These are phyloP conservation scores for Macrotrachela quadricornifera DNA, from an alignment of 1,140 invertebrate genomes.

Conservation along the genomic window DNA sequence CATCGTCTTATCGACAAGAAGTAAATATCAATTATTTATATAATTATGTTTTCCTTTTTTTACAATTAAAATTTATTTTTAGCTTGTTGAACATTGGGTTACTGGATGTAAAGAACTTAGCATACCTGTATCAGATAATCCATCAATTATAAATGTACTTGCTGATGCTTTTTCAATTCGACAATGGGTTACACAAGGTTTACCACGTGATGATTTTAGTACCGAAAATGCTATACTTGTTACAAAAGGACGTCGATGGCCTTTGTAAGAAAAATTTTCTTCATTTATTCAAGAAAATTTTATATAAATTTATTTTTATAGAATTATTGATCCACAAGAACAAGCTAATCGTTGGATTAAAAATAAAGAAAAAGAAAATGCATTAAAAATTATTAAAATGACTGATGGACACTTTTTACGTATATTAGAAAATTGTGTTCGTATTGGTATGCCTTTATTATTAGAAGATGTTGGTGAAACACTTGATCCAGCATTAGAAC, in stretches of 20 bases:
- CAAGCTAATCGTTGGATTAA: slow-evolving; percentile 36
- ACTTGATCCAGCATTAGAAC: slow-evolving; percentile 27
- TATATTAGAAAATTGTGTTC: slow-evolving; percentile 28
- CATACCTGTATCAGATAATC: slow-evolving; percentile 23
- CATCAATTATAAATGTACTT: slow-evolving; percentile 32
- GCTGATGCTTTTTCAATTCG: slow-evolving; percentile 61
- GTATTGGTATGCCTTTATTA: slow-evolving; percentile 30
- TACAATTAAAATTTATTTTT: background rate
- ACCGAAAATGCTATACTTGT: slow-evolving; percentile 68
- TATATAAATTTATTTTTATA: slow-evolving; percentile 8
- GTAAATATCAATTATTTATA: background rate
- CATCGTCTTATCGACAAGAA: slow-evolving; percentile 20
- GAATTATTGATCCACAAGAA: slow-evolving; percentile 68
- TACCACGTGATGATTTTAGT: slow-evolving; percentile 57
- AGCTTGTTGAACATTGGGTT: slow-evolving; percentile 10
- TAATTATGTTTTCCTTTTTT: background rate
- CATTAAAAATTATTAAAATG: slow-evolving; percentile 27
- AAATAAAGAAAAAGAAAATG: slow-evolving; percentile 30
- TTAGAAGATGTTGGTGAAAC: slow-evolving; percentile 30
- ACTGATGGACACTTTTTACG: slow-evolving; percentile 23
- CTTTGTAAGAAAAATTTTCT: slow-evolving; percentile 28
- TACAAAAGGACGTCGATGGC: slow-evolving; percentile 53
- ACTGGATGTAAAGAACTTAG: slow-evolving; percentile 18
- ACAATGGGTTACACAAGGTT: slow-evolving; percentile 55
- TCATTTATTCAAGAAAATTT: slow-evolving; percentile 14